Conservation (phyloP, 2,888 invertebrate species). For the Drosophila rubida region DNA sequence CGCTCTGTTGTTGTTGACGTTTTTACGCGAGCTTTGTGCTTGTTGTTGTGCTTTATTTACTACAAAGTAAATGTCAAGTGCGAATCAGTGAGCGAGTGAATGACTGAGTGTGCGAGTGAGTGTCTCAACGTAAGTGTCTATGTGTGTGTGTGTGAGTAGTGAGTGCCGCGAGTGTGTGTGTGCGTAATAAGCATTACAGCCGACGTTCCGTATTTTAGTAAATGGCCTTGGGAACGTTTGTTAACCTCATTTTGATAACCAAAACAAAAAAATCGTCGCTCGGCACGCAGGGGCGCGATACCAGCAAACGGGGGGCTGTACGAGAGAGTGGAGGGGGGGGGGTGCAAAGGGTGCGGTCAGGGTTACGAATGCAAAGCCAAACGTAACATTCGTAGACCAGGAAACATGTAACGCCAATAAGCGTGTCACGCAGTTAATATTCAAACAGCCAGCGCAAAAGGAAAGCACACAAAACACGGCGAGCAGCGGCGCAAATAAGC, state of each 20-base stretch:
- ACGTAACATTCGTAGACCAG: slow-evolving; percentile 17
- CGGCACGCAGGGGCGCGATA: slow-evolving; percentile 55
- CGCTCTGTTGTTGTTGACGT: slow-evolving; percentile 38
- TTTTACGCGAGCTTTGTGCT: slow-evolving; percentile 41
- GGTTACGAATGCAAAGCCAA: slow-evolving; percentile 43
- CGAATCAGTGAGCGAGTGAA: slow-evolving; percentile 64
- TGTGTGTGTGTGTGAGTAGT: slow-evolving; percentile 11
- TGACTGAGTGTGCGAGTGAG: slow-evolving; percentile 43
- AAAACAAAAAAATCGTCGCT: slow-evolving; percentile 66
- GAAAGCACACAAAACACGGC: too few species aligned
- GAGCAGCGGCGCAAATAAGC: too few species aligned
- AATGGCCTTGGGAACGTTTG: slow-evolving; percentile 78
- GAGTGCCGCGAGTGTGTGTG: slow-evolving; percentile 13
- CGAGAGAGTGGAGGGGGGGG: neutral
- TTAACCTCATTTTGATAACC: slow-evolving; percentile 78
- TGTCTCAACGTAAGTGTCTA: too few species aligned
- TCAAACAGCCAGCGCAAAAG: neutral
- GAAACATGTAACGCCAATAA: slow-evolving; percentile 38
- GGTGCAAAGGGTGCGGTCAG: slow-evolving; percentile 57
- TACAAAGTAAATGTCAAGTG: slow-evolving; percentile 79
- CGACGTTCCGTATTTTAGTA: slow-evolving; percentile 50
- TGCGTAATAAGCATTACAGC: slow-evolving; percentile 45
- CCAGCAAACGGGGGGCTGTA: neutral
- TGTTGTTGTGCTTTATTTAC: slow-evolving; percentile 45
- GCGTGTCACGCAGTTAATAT: slow-evolving; percentile 47